Evolutionary conservation across 2,888 invertebrate genomes (phyloP).

Genomic region (Litoditis marina): DNA sequence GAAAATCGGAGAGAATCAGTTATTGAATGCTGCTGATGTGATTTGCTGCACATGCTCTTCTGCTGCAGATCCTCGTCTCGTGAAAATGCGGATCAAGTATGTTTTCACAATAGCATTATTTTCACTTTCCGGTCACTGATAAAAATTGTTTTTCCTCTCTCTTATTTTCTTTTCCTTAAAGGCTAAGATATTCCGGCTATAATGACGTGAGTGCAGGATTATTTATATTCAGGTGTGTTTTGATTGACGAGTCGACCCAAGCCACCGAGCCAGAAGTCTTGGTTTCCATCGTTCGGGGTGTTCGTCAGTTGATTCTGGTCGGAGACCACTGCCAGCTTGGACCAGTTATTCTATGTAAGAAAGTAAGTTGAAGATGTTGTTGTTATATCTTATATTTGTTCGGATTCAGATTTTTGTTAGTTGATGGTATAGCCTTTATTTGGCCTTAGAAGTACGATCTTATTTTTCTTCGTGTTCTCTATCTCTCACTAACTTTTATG

Average conservation of each 20-base stretch:
- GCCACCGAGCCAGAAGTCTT: slow-evolving; percentile 67
- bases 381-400: background rate
- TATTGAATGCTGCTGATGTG: slow-evolving; percentile 80
- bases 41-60: slow-evolving; percentile 99
- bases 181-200: too few relatives aligned
- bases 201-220: too few relatives aligned
- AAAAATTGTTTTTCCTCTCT: slow-evolving; percentile 7
- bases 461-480: too few relatives aligned
- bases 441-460: slow-evolving; percentile 56
- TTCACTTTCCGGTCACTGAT: background rate
- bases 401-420: background rate
- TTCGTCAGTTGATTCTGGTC: slow-evolving; percentile 90
- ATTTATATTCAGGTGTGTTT: slow-evolving; percentile 47
- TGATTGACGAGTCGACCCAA: slow-evolving; percentile 67
- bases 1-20: slow-evolving; percentile 28
- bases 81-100: slow-evolving; percentile 72
- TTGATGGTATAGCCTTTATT: slow-evolving; percentile 3
- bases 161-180: too few relatives aligned
- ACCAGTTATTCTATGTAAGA: slow-evolving; percentile 90
- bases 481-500: background rate
- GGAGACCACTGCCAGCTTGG: slow-evolving; percentile 99
- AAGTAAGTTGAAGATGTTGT: slow-evolving; percentile 10
- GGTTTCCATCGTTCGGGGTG: slow-evolving; percentile 96
- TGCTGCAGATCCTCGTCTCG: slow-evolving; percentile 91
- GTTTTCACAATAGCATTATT: too few relatives aligned